Evolutionary conservation across 2,797 vertebrate genomes (phyloP).

Genomic region (Oreortyx pictus): DNA sequence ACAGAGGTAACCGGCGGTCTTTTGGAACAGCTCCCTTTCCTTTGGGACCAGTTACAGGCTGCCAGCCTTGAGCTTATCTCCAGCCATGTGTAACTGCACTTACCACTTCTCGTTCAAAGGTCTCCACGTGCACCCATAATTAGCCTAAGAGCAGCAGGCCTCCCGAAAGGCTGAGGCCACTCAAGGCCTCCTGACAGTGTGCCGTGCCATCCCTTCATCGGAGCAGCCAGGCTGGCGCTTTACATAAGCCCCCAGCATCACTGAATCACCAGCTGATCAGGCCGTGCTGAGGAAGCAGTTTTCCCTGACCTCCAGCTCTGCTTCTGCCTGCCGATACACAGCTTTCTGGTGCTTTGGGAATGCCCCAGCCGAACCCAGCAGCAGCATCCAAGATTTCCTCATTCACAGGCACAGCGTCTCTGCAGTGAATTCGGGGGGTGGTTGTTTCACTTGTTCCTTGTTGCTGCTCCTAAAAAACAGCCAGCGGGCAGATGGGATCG

Average conservation of each 20-base stretch:
- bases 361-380: background rate
- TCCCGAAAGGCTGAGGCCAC: background rate
- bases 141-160: background rate
- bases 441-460: background rate
- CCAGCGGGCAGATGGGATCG: background rate
- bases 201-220: background rate
- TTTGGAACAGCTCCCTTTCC: conserved; percentile 39
- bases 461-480: background rate
- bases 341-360: background rate
- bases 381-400: background rate
- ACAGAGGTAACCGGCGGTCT: background rate
- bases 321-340: background rate
- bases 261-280: rapidly evolving
- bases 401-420: background rate
- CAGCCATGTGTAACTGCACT: background rate
- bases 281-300: background rate
- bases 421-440: background rate
- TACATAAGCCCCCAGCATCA: background rate
- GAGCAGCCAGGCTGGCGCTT: background rate
- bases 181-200: background rate
- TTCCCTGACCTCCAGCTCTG: background rate
- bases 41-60: conserved; percentile 10
- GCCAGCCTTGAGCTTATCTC: conserved; percentile 37
- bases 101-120: conserved; percentile 44
- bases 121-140: background rate